phyloP scores from a whole-genome alignment of 2,113 vertebrate genomes.

The Mixornis gularis region DNA sequence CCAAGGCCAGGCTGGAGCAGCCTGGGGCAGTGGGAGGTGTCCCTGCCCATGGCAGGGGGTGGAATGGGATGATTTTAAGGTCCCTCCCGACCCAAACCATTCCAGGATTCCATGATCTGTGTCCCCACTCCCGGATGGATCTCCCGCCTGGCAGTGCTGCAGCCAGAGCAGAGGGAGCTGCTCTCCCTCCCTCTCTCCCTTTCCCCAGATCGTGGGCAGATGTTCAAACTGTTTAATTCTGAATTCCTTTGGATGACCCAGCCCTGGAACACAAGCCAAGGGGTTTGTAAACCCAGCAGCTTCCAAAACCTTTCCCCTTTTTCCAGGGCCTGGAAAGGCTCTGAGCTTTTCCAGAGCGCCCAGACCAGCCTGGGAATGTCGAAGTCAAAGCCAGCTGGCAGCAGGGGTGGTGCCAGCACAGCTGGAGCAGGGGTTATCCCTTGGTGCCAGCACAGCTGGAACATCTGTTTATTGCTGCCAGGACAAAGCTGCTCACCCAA shows the following conservation, averaged over 20 bases:
- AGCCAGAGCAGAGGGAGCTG: not conserved
- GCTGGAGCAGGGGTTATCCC: not conserved
- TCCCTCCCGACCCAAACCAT: not conserved
- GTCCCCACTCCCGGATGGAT: rapidly evolving
- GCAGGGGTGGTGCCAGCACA: not conserved
- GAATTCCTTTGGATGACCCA: not conserved
- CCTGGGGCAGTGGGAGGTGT: rapidly evolving
- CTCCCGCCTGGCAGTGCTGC: rapidly evolving
- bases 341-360: not conserved
- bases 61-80: not conserved
- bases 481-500: not conserved
- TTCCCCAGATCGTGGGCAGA: not conserved
- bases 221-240: not conserved
- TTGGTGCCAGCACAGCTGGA: not conserved
- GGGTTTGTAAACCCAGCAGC: not conserved
- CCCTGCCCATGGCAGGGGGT: not conserved
- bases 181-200: not conserved
- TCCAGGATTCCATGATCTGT: not conserved
- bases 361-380: not conserved
- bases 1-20: rapidly evolving
- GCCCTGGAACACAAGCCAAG: not conserved
- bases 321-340: rapidly evolving
- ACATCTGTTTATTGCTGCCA: not conserved
- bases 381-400: not conserved
- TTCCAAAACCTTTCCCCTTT: rapidly evolving